Evolutionary conservation across 1,140 invertebrate species (phyloP), one percentile per base, ranked within the genome.

Genomic region (Macrocentrus cingulum): DNA sequence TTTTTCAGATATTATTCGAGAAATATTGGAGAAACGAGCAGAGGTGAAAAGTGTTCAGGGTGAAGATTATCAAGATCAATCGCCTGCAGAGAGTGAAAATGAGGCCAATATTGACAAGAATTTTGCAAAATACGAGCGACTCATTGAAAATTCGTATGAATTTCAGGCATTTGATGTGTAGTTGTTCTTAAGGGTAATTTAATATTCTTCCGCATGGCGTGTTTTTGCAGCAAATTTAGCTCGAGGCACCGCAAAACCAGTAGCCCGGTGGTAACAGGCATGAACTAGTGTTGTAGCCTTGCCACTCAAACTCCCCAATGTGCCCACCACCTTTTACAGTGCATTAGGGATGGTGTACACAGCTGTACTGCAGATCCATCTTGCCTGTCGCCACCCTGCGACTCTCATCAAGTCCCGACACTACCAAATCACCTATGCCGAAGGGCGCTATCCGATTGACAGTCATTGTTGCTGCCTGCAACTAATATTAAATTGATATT

Each of bases 1-100:
- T 51, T 50, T 55, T 22, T 13, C 70, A 85, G 89, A 89, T 67
- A 89, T 91, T 11, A 85, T 91, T 7, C 81, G 82, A 62, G 88
- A 90, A 67, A 89, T 91, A 55, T 79, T 91, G 62, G 86, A 88
- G 67, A 86, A 86, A 50, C 81, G 88, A 48, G 87, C 86, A 0
- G 83, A 85, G 62, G 80, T 84, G 34, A 86, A 86, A 57, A 68
- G 65, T 45, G 76, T 76, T 25, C 66, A 84, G 19, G 75, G 80
- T 16, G 79, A 76, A 50, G 76, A 80, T 32, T 72, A 71, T 29
- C 72, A 74, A 1, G 70, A 62, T 48, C 69, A 59, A 66, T 36
- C n/a, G n/a, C n/a, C n/a, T n/a, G n/a, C n/a, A n/a, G n/a, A n/a
- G n/a, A n/a, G n/a, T n/a, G n/a, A 75, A 15, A 76, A 74, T 56